These are phyloP conservation scores for Hydrotaea diabolus DNA, from an alignment of 2,888 invertebrate species.

Conservation along the genomic window DNA sequence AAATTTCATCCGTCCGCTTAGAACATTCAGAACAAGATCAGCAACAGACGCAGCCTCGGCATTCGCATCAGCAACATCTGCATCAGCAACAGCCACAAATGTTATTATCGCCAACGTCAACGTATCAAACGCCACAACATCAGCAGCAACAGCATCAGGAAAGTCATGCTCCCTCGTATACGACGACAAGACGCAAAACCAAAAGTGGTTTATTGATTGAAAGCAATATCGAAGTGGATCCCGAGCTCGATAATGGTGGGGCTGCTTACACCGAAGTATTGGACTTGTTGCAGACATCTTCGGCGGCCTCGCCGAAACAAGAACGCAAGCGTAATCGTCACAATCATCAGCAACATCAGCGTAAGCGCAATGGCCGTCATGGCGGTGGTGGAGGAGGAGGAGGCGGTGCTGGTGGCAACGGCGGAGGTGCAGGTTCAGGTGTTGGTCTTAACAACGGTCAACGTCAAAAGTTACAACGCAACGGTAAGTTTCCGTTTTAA, in stretches of 20 bases:
- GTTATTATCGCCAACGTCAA: slow-evolving; percentile 28
- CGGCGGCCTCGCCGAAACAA: slow-evolving; percentile 41
- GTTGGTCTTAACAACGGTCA: slow-evolving; percentile 68
- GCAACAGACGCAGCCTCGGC: slow-evolving; percentile 51
- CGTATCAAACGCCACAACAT: slow-evolving; percentile 32
- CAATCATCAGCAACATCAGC: slow-evolving; percentile 59
- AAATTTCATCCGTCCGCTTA: slow-evolving; percentile 64
- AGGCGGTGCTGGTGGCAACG: slow-evolving; percentile 26
- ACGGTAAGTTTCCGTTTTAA: slow-evolving; percentile 71
- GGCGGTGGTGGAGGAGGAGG: slow-evolving; percentile 27
- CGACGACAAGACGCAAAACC: slow-evolving; percentile 74
- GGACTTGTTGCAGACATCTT: slow-evolving; percentile 48
- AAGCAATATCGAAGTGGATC: slow-evolving; percentile 73
- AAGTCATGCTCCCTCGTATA: slow-evolving; percentile 10
- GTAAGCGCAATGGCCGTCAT: slow-evolving; percentile 70
- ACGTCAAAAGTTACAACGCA: slow-evolving; percentile 73
- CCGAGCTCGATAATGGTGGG: slow-evolving; percentile 46
- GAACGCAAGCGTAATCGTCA: slow-evolving; percentile 70
- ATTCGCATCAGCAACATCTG: slow-evolving; percentile 38
- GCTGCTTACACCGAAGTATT: slow-evolving; percentile 47
- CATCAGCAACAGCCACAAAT: slow-evolving; percentile 45
- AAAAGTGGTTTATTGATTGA: slow-evolving; percentile 78
- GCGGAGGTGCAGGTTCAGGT: slow-evolving; percentile 26
- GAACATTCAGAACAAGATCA: slow-evolving; percentile 62
- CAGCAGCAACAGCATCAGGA: slow-evolving; percentile 50